A percentile compares a stretch with the other conserved stretches of the same genome.
phyloP scores from a whole-genome alignment of 2,797 vertebrate species.

The Peromyscus nudipes region DNA sequence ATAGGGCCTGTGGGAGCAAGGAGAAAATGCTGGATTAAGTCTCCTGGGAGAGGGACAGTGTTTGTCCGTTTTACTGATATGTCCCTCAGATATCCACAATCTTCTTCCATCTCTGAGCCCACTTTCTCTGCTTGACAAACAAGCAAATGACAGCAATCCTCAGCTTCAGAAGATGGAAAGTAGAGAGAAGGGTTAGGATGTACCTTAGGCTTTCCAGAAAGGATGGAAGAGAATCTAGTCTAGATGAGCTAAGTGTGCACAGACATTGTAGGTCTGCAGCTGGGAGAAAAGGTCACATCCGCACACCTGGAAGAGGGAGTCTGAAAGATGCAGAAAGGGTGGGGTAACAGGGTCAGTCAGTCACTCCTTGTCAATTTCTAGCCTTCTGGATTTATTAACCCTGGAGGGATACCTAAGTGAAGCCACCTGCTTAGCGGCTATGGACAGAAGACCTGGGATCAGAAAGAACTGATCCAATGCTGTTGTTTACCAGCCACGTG shows the following conservation, averaged over 20 bases:
- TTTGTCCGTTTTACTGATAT: neutral
- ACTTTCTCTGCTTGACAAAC: neutral
- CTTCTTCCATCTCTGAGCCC: neutral
- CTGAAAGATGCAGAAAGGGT: neutral
- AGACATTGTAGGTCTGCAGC: neutral
- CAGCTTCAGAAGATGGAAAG: neutral
- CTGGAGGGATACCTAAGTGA: neutral
- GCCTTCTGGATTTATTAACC: neutral
- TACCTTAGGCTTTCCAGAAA: neutral
- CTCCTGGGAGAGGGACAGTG: neutral
- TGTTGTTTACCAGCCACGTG: neutral
- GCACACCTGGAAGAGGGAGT: neutral
- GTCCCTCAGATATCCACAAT: neutral
- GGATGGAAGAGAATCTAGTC: neutral
- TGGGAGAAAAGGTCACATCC: neutral
- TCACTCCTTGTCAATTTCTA: neutral
- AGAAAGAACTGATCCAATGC: neutral
- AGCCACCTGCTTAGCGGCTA: neutral
- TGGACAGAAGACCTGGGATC: neutral
- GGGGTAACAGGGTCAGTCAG: neutral
- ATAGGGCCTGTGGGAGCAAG: slow-evolving; percentile 16
- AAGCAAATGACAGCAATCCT: neutral
- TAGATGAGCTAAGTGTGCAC: neutral
- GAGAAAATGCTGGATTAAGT: slow-evolving; percentile 22
- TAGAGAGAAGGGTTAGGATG: neutral